phyloP scores from a whole-genome alignment of 2,888 invertebrate genomes.

The Calliscelio sp. region DNA sequence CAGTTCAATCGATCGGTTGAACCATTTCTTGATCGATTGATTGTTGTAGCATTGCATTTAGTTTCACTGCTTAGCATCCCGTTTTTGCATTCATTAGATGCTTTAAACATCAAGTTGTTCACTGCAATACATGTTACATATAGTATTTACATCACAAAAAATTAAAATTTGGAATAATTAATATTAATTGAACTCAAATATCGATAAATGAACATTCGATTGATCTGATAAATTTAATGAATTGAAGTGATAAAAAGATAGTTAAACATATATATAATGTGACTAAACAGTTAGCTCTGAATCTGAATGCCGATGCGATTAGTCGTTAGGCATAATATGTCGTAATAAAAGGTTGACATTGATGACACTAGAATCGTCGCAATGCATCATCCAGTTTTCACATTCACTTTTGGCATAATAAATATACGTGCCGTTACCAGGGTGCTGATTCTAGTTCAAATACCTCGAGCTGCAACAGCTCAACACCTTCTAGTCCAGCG shows the following conservation, averaged over 20 bases:
- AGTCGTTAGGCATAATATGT: conserved; percentile 55
- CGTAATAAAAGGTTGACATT: conserved; percentile 73
- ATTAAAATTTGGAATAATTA: too few species aligned
- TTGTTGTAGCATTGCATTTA: conserved; percentile 52
- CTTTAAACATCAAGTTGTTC: conserved; percentile 19
- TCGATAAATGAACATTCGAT: too few species aligned
- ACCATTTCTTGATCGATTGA: conserved; percentile 1
- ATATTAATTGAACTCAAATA: too few species aligned
- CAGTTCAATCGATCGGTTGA: neutral
- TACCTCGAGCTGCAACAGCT: conserved; percentile 98
- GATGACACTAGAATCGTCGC: conserved; percentile 76
- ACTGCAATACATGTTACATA: neutral
- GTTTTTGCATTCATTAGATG: conserved; percentile 47
- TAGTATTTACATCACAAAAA: too few species aligned
- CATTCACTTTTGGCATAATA: conserved; percentile 78
- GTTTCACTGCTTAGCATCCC: conserved; percentile 53
- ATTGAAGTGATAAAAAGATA: neutral
- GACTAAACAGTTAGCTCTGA: conserved; percentile 47
- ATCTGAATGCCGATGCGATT: conserved; percentile 58
- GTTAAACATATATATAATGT: too few species aligned
- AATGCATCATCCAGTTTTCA: conserved; percentile 78
- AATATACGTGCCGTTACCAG: conserved; percentile 84
- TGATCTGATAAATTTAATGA: too few species aligned
- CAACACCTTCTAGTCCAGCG: conserved; percentile 98
- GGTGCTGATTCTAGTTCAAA: conserved; percentile 96